Evolutionary conservation across 23 tunicate genomes (phyloP), one percentile per base, ranked within the genome.

Genomic region (Trididemnum clinides): DNA sequence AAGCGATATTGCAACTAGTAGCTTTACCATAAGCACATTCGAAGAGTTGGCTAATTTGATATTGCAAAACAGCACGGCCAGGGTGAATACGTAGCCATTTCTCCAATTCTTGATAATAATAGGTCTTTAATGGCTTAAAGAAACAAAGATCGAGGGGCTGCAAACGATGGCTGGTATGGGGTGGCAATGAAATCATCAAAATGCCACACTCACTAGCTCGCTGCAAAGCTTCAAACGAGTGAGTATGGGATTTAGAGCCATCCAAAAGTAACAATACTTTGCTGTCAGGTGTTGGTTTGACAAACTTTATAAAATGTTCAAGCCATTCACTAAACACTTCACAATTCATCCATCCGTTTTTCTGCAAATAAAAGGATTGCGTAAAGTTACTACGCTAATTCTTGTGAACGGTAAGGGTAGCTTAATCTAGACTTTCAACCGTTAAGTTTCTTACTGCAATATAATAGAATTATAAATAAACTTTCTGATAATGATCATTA

Each of bases 321-420:
- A 83, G 23, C 87, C 87, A 81, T n/a, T 33, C 54, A 1, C 19
- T 7, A 50, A 81, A 81, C 2, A 81, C 63, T 2, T 81, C 85
- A 51, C 30, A 39, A 51, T 44, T 83, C 62, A 83, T 83, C 87
- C 87, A 83, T 50, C 87, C 79, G 34, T 82, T 82, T 37, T 82
- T 65, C 76, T 82, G 58, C 20, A 59, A 59, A n/a, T n/a, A n/a
- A n/a, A n/a, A n/a, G n/a, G n/a, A n/a, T n/a, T n/a, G n/a, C n/a
- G n/a, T n/a, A n/a, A n/a, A n/a, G n/a, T n/a, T n/a, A n/a, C n/a
- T n/a, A n/a, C n/a, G n/a, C n/a, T n/a, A n/a, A n/a, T n/a, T n/a
- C n/a, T n/a, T n/a, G n/a, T n/a, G n/a, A n/a, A n/a, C n/a, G n/a
- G n/a, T n/a, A n/a, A n/a, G n/a, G n/a, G n/a, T n/a, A n/a, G n/a